These are phyloP conservation scores for Paracanthobrama guichenoti DNA, from an alignment of 2,113 vertebrate genomes.

Conservation along the genomic window DNA sequence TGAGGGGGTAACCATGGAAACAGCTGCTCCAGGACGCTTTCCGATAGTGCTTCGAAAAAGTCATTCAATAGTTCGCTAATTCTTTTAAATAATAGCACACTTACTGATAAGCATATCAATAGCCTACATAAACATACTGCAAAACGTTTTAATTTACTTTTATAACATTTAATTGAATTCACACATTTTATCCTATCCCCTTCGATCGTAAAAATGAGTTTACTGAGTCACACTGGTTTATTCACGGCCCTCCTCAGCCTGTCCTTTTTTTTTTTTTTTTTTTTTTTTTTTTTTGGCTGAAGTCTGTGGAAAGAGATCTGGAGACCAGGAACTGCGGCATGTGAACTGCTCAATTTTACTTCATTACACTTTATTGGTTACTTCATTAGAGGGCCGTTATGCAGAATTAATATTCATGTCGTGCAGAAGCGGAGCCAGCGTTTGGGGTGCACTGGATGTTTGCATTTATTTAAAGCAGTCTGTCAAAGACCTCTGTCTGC, in stretches of 20 bases:
- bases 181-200: not conserved
- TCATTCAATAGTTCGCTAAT: not conserved
- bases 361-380: not conserved
- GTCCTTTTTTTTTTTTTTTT: not conserved
- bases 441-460: not conserved
- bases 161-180: not conserved
- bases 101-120: not conserved
- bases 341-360: not conserved
- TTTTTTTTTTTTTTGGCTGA: not conserved
- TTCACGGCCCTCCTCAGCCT: not conserved
- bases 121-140: not conserved
- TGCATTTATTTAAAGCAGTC: not conserved
- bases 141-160: not conserved
- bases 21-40: not conserved
- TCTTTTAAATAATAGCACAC: not conserved
- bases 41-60: not conserved
- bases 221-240: not conserved
- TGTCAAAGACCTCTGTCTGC: not conserved
- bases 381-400: not conserved
- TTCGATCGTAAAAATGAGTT: not conserved
- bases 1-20: not conserved
- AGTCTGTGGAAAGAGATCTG: not conserved
- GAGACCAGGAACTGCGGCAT: not conserved
- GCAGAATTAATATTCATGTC: conserved; percentile 16
- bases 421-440: not conserved